Evolutionary conservation across 2,797 vertebrate species (phyloP).

Genomic region (Acanthornis magna): DNA sequence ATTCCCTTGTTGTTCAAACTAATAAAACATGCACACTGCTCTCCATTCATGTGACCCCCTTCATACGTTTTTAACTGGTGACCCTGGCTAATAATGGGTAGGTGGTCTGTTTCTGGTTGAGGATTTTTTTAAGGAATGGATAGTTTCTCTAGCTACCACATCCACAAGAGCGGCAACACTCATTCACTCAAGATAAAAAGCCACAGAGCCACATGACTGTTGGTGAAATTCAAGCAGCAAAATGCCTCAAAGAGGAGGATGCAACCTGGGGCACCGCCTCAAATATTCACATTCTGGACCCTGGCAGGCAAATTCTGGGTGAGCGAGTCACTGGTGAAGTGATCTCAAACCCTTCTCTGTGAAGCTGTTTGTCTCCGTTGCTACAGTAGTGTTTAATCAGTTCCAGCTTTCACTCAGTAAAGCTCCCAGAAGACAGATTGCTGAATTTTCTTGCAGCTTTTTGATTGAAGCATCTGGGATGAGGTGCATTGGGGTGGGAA

Average conservation of each 20-base stretch:
- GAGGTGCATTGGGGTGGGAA: neutral
- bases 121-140: slow-evolving; percentile 42
- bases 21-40: slow-evolving; percentile 69
- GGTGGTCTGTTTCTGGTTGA: slow-evolving; percentile 53
- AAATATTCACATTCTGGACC: neutral
- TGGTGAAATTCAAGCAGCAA: neutral
- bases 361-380: neutral
- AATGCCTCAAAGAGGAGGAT: neutral
- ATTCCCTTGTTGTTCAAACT: slow-evolving; percentile 74
- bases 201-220: neutral
- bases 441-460: neutral
- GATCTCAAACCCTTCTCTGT: neutral
- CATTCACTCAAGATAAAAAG: neutral
- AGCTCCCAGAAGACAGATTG: neutral
- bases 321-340: neutral
- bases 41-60: slow-evolving; percentile 70
- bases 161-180: neutral
- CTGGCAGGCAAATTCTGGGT: neutral
- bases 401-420: neutral
- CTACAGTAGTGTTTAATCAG: neutral
- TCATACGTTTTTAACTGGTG: slow-evolving; percentile 70
- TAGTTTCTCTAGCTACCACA: slow-evolving; percentile 46
- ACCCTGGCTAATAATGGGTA: slow-evolving; percentile 55
- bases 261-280: neutral
- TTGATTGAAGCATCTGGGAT: neutral